phyloP scores from a whole-genome alignment of 2,113 vertebrate genomes.

The Kryptolebias marmoratus region DNA sequence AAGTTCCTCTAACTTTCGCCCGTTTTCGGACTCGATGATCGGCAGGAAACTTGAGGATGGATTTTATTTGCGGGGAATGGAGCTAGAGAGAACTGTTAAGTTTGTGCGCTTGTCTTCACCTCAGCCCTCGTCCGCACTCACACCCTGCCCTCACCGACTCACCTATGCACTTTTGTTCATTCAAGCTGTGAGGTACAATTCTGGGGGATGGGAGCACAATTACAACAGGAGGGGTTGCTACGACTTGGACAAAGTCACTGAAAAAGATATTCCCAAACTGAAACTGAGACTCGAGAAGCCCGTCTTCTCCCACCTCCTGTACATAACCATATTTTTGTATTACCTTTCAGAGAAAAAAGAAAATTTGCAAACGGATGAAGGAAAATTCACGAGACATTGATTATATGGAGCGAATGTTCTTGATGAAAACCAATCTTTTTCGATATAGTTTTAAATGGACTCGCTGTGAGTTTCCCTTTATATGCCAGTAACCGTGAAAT shows the following conservation, averaged over 20 bases:
- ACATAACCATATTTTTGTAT: conserved; percentile 80
- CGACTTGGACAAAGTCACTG: conserved; percentile 64
- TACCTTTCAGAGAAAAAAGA: conserved; percentile 60
- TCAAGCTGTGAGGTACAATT: conserved; percentile 84
- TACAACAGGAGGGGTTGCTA: conserved; percentile 72
- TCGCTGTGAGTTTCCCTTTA: conserved; percentile 55
- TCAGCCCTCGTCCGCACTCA: conserved; percentile 62
- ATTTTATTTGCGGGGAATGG: conserved; percentile 50
- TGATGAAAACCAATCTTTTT: conserved; percentile 62
- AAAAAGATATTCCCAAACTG: conserved; percentile 70
- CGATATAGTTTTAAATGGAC: conserved; percentile 56
- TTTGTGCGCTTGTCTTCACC: conserved; percentile 53
- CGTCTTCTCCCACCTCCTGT: conserved; percentile 73
- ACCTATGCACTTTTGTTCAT: conserved; percentile 86
- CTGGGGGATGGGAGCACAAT: conserved; percentile 76
- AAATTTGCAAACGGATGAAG: conserved; percentile 72
- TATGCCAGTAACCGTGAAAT: conserved; percentile 63
- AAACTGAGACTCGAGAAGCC: conserved; percentile 70
- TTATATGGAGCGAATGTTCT: conserved; percentile 71
- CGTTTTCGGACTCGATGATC: conserved; percentile 52
- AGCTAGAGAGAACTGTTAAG: conserved; percentile 52
- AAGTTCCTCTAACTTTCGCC: conserved; percentile 52
- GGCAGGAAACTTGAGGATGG: conserved; percentile 46
- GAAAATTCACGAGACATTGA: conserved; percentile 69
- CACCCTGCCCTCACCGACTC: conserved; percentile 77